Percentiles rank a stretch among this genome's conserved stretches.
Conservation (phyloP, 2,113 vertebrate species). For the Columba livia region DNA sequence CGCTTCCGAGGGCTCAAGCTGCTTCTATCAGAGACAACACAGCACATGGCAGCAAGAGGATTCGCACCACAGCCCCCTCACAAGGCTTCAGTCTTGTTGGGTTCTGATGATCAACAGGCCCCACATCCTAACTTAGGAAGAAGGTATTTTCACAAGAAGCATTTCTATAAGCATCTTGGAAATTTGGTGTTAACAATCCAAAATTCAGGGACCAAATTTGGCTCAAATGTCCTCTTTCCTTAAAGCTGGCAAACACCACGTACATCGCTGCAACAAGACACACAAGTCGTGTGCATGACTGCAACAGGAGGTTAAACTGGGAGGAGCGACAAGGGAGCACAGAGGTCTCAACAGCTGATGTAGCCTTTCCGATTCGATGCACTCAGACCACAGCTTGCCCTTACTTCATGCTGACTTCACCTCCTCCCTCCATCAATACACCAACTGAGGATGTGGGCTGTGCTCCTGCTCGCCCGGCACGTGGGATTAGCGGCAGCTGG, state of each 20-base stretch:
- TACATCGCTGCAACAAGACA: not conserved
- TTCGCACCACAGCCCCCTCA: not conserved
- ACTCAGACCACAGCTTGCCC: not conserved
- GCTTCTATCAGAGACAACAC: not conserved
- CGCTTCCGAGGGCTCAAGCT: not conserved
- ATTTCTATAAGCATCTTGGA: not conserved
- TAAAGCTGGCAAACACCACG: not conserved
- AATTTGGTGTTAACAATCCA: not conserved
- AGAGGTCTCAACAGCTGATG: not conserved
- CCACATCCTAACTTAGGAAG: not conserved
- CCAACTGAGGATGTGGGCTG: not conserved
- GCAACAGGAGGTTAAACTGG: not conserved
- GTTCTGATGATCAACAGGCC: not conserved
- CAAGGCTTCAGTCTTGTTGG: not conserved
- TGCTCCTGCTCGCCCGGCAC: not conserved
- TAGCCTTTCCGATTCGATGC: not conserved
- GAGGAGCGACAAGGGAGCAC: not conserved
- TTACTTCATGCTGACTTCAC: constrained; percentile 39
- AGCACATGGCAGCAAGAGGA: not conserved
- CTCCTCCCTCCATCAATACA: not conserved
- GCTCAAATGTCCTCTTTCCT: not conserved
- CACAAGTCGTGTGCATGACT: fast-evolving
- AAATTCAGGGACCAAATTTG: not conserved
- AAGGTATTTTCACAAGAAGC: not conserved
- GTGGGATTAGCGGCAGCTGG: constrained; percentile 46